Evolutionary conservation across 2,797 vertebrate genomes (phyloP).

Genomic region (Microcaecilia unicolor): DNA sequence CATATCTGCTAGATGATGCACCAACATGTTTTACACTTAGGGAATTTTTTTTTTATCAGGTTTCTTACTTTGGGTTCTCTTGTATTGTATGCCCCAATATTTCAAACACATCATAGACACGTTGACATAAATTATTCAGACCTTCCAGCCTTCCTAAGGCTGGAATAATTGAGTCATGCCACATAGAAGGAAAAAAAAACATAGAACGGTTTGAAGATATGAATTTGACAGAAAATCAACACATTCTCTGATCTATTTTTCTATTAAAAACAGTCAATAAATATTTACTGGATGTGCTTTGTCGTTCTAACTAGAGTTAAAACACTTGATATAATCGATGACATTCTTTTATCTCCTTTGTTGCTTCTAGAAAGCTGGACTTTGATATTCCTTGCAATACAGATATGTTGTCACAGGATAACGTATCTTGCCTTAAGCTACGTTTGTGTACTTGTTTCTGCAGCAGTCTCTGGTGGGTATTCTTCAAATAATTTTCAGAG

Average conservation of each 20-base stretch:
- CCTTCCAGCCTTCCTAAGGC: background rate
- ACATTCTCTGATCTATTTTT: conserved; percentile 8
- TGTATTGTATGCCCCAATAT: no score
- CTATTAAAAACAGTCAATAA: conserved; percentile 11
- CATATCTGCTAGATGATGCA: no score
- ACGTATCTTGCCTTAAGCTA: conserved; percentile 21
- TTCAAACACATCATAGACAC: no score
- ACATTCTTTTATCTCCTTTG: background rate
- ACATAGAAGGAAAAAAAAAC: no score
- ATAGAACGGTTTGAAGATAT: conserved; percentile 14
- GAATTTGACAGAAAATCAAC: conserved; percentile 10
- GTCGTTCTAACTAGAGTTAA: conserved; percentile 9
- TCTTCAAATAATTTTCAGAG: no score
- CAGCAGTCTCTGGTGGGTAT: no score
- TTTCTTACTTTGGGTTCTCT: no score
- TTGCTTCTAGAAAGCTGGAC: conserved; percentile 9
- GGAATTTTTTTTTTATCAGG: no score
- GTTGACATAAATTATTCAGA: background rate
- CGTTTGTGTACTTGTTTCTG: no score
- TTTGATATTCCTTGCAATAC: conserved; percentile 18
- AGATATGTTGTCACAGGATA: conserved; percentile 13
- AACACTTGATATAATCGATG: conserved; percentile 12
- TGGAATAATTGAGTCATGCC: no score
- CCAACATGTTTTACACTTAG: no score
- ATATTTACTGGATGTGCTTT: conserved; percentile 14